Base-by-base conservation (phyloP, 2,797 vertebrate species). In the Adrianichthys oophorus region DNA sequence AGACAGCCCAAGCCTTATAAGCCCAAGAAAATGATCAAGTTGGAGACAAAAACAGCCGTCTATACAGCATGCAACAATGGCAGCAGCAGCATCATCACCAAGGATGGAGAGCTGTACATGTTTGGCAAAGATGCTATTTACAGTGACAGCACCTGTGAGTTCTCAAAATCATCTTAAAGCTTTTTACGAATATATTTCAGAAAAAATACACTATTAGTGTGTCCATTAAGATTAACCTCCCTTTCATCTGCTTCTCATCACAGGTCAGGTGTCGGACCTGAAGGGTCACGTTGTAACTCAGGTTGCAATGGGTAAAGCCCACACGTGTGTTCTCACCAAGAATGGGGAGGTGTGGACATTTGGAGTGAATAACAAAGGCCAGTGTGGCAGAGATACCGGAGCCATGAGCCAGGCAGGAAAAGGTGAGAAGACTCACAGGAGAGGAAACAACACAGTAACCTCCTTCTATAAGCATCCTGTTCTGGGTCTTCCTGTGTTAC, bases 51-150 rank as follows among this genome's bases (percentile, higher is more conserved):
- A 88, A 94, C 88, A 48, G 96, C 96, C 1, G 89, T 98, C 26
- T 94, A 93, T 74, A 96, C 96, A 13, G 96, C 97, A 0, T 99
- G 98, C 83, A 99, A 99, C 92, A 99, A 98, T 44, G 98, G 98
- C 82, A 99, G 98, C 88, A 99, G 98, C 90, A 98, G 96, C 74
- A 95, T 98, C 29, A 92, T 98, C 78, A 98, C 97, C 71, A 99
- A 98, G 89, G 98, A 99, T 46, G 98, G 98, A 70, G 98, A 99
- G 78, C 94, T 99, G 19, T 99, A 97, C 88, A 98, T 99, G 97
- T 99, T 99, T 87, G 98, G 98, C 68, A 99, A 99, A 91, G 98
- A 99, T 86, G 98, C 98, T 42, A 96, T 99, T 90, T 99, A 99
- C 86, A 98, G 96, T 69, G 98, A 99, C 84, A 95, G 93, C 86